These are phyloP conservation scores for Drosophila birchii DNA, from an alignment of 2,888 invertebrate species.

Conservation along the genomic window DNA sequence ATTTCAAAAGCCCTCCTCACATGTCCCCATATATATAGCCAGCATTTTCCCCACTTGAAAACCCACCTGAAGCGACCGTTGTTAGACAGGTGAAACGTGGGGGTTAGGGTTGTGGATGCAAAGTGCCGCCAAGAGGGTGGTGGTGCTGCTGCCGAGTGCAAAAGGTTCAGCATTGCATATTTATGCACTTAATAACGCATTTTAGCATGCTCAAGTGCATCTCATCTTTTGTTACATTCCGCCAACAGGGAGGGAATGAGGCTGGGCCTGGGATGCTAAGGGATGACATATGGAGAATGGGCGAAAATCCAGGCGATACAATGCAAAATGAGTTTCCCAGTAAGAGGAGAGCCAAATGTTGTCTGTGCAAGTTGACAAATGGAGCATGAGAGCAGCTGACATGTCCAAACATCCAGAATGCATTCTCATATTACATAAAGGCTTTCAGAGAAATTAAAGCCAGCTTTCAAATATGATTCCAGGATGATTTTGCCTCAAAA, in stretches of 20 bases:
- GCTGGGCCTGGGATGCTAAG: background rate
- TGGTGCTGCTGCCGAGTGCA: conserved; percentile 26
- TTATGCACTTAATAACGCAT: conserved; percentile 82
- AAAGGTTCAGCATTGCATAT: conserved; percentile 70
- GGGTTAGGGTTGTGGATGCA: background rate
- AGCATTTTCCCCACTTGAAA: conserved; percentile 31
- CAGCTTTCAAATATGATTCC: background rate
- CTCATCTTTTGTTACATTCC: conserved; percentile 76
- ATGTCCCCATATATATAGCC: conserved; percentile 30
- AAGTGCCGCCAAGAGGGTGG: conserved; percentile 16
- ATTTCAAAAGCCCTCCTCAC: conserved; percentile 73
- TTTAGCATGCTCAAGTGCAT: conserved; percentile 78
- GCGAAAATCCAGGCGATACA: conserved; percentile 27
- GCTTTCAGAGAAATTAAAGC: conserved; percentile 4
- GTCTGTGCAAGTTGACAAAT: conserved; percentile 63
- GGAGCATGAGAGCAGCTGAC: conserved; percentile 65
- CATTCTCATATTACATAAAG: conserved; percentile 20
- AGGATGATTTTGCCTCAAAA: background rate
- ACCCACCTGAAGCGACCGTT: conserved; percentile 65
- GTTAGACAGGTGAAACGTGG: conserved; percentile 42
- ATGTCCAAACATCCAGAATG: conserved; percentile 29
- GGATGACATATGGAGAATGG: conserved; percentile 1
- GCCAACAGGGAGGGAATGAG: background rate
- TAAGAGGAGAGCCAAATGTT: conserved; percentile 42
- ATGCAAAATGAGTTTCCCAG: conserved; percentile 30